A percentile compares a stretch with the other conserved stretches of the same genome.
Evolutionary conservation across 2,888 invertebrate species (phyloP).

Genomic region (Erebia aethiops): DNA sequence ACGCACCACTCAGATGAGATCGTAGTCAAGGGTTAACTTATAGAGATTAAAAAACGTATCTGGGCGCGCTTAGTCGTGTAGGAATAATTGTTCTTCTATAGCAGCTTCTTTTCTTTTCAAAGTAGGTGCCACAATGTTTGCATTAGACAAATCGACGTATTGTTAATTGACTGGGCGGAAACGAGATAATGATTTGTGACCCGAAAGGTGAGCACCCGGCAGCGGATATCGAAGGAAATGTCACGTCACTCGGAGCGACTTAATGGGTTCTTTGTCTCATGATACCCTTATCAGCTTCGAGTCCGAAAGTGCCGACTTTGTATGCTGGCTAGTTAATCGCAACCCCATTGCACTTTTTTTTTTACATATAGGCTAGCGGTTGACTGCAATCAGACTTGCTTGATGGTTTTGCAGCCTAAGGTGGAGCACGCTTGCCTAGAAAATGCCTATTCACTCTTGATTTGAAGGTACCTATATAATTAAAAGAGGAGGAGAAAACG

Average conservation of each 20-base stretch:
- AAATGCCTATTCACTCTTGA: no score
- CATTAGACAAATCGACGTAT: conserved; percentile 22
- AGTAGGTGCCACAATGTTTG: conserved; percentile 4
- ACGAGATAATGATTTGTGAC: conserved; percentile 76
- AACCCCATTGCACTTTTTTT: no score
- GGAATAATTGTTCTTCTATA: neutral
- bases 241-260: conserved; percentile 73
- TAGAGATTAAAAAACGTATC: no score
- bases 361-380: no score
- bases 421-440: no score
- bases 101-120: neutral
- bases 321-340: conserved; percentile 33
- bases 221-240: conserved; percentile 79
- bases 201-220: conserved; percentile 69
- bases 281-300: conserved; percentile 67
- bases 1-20: no score
- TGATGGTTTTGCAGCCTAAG: no score
- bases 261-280: conserved; percentile 81
- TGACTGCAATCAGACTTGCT: no score
- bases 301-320: conserved; percentile 37
- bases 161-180: conserved; percentile 59
- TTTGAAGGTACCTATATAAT: no score
- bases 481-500: no score
- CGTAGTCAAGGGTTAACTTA: no score
- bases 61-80: neutral